phyloP scores from a whole-genome alignment of 2,888 invertebrate genomes.

The Caenorhabditis uteleia region DNA sequence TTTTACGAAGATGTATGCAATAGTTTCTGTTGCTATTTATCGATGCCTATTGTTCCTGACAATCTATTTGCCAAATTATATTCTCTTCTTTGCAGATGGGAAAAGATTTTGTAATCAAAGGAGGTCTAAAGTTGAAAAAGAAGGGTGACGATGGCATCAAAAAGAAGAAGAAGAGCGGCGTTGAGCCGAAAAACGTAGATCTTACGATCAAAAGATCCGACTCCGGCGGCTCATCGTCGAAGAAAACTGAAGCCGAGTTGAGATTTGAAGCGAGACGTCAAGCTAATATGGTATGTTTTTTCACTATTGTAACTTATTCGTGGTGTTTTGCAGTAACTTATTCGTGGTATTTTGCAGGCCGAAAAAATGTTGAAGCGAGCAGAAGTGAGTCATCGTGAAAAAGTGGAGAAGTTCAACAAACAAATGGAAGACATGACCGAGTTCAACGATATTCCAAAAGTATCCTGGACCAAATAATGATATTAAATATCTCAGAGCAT shows the following conservation, averaged over 20 bases:
- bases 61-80: too few relatives aligned
- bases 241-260: conserved; percentile 65
- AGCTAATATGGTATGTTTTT: conserved; percentile 56
- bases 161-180: too few relatives aligned
- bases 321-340: not conserved
- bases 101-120: too few relatives aligned
- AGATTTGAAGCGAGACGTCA: conserved; percentile 63
- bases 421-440: conserved; percentile 69
- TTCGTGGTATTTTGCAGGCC: conserved; percentile 33
- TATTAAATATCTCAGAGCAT: too few relatives aligned
- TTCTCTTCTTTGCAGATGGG: too few relatives aligned
- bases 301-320: not conserved
- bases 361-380: conserved; percentile 63
- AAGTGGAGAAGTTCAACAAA: conserved; percentile 67
- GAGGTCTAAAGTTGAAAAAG: too few relatives aligned
- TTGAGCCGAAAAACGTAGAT: too few relatives aligned
- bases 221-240: not conserved
- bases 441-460: conserved; percentile 70
- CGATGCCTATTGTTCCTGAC: too few relatives aligned
- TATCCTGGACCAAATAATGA: conserved; percentile 69
- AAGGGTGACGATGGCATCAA: too few relatives aligned
- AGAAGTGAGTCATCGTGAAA: conserved; percentile 63
- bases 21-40: not conserved
- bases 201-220: not conserved
- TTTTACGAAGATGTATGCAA: not conserved